phyloP scores from a whole-genome alignment of 1,140 invertebrate species.

The Drosophila trapezifrons region DNA sequence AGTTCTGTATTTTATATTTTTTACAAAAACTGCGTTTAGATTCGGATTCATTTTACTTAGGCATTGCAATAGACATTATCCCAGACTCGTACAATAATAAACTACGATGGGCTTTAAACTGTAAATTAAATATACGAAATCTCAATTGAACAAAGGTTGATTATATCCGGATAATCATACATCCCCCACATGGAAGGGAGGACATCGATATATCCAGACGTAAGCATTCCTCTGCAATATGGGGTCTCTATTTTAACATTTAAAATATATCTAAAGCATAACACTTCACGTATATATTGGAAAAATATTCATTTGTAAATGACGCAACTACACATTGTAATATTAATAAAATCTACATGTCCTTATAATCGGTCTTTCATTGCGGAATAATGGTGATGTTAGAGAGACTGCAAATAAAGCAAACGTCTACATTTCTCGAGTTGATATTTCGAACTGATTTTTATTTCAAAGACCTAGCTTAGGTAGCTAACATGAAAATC shows the following conservation, averaged over 20 bases:
- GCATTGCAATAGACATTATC: background rate
- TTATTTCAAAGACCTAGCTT: too few relatives aligned
- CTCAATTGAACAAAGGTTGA: conserved; percentile 24
- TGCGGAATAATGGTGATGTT: background rate
- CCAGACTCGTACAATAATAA: conserved; percentile 3
- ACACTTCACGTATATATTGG: conserved; percentile 9
- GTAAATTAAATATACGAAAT: conserved; percentile 19
- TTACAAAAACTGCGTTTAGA: conserved; percentile 2
- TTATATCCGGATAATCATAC: background rate
- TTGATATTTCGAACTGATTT: too few relatives aligned
- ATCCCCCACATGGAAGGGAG: background rate
- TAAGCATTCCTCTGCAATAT: conserved; percentile 13
- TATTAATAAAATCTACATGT: conserved; percentile 27
- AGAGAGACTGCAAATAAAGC: too few relatives aligned
- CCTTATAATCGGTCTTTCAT: conserved; percentile 3
- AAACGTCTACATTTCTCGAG: too few relatives aligned
- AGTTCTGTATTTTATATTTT: background rate
- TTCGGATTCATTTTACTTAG: background rate
- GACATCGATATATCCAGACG: background rate
- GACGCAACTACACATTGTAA: conserved; percentile 24
- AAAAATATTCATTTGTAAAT: conserved; percentile 39
- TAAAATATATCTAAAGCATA: conserved; percentile 19
- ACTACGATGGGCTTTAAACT: conserved; percentile 4
- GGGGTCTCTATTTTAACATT: conserved; percentile 1
- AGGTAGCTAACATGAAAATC: too few relatives aligned